Conservation (phyloP, 2,888 invertebrate genomes). For the Limnephilus rhombicus region DNA sequence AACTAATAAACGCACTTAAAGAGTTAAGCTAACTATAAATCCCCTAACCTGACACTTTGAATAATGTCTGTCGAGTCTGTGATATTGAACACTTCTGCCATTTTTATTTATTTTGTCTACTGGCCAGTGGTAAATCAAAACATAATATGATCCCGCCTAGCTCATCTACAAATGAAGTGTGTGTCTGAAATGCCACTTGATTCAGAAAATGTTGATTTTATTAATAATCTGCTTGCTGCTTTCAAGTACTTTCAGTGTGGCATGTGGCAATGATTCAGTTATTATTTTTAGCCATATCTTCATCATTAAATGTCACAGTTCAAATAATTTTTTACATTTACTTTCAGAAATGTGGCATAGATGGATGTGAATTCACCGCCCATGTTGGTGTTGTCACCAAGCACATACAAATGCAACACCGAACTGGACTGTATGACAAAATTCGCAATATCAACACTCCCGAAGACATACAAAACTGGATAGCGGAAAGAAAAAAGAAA, state of each 20-base stretch:
- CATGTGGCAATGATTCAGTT: too few species aligned
- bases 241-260: too few species aligned
- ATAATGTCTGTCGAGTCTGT: too few species aligned
- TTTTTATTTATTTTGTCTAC: too few species aligned
- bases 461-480: slow-evolving; percentile 92
- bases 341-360: slow-evolving; percentile 84
- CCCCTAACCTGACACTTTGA: too few species aligned
- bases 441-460: slow-evolving; percentile 86
- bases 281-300: neutral
- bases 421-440: slow-evolving; percentile 88
- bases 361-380: slow-evolving; percentile 88
- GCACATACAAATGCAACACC: slow-evolving; percentile 91
- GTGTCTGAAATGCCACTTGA: too few species aligned
- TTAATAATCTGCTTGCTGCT: too few species aligned
- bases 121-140: too few species aligned
- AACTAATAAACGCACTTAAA: too few species aligned
- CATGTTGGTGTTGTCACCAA: slow-evolving; percentile 88
- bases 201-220: too few species aligned
- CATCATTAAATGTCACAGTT: neutral
- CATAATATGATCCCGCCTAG: neutral
- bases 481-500: slow-evolving; percentile 86
- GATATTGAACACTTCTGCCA: too few species aligned
- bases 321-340: neutral
- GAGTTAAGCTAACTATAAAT: too few species aligned
- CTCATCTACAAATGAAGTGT: neutral